phyloP scores from a whole-genome alignment of 2,113 vertebrate genomes.

The Leptosomus discolor region DNA sequence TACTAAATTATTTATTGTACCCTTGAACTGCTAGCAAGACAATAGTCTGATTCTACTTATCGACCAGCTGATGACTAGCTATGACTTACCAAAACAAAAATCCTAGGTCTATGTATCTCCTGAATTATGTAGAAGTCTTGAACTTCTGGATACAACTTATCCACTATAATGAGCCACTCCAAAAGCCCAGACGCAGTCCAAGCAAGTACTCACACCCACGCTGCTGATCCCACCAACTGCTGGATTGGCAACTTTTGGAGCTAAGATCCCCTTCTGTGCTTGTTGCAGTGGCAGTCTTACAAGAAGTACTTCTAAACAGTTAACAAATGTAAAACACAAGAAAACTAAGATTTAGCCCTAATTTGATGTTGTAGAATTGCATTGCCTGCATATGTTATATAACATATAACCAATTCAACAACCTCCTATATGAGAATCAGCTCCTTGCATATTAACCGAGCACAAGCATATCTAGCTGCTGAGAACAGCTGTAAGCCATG shows the following conservation, averaged over 20 bases:
- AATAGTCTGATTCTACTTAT: neutral
- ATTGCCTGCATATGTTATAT: neutral
- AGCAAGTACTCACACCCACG: neutral
- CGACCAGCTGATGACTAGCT: neutral
- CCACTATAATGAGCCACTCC: neutral
- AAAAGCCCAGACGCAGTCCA: neutral
- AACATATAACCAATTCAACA: neutral
- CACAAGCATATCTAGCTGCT: neutral
- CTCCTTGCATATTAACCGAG: neutral
- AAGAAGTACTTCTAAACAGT: neutral
- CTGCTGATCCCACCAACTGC: neutral
- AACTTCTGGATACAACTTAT: neutral
- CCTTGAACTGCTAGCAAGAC: neutral
- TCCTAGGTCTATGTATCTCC: neutral
- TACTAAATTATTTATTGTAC: neutral
- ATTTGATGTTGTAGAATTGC: neutral
- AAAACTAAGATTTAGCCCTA: neutral
- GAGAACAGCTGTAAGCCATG: neutral
- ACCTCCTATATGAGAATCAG: neutral
- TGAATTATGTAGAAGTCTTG: neutral
- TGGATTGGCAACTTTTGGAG: neutral
- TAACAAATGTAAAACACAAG: neutral
- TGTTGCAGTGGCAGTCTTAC: neutral
- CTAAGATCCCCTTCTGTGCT: neutral
- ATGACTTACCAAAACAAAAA: neutral